Evolutionary conservation across 92 coral and sea anemone genomes (phyloP), one percentile per base, ranked within the genome.

Genomic region (Porites lobata): DNA sequence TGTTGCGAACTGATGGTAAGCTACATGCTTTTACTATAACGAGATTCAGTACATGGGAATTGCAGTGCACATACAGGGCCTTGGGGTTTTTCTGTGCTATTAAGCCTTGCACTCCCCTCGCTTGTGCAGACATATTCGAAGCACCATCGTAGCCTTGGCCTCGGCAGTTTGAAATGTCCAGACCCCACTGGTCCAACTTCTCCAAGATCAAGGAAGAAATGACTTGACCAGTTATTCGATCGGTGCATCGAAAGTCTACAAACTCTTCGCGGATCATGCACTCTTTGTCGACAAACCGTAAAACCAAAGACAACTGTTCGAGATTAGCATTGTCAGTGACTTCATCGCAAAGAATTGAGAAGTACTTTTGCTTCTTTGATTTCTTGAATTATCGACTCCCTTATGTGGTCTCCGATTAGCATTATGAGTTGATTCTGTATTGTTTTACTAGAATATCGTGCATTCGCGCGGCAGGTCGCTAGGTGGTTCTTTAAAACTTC

Each of bases 141-240:
- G 87, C 69, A 22, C 93, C 84, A 50, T 90, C 88, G 50, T 90
- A 87, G 29, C 89, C 94, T 51, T 87, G 94, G n/a, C 91, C 94
- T 32, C 86, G 72, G 71, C 91, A 82, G 75, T 85, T 65, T 32
- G 22, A 20, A 8, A 81, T 72, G 54, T 87, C 77, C 61, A 82
- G 75, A 12, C 72, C 50, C 91, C 85, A 87, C 62, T 82, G 69
- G 22, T 75, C 78, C 6, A 91, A 64, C 72, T 82, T 69, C 65
- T 72, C 89, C 29, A 76, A 29, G 81, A 87, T 91, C 51, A 82
- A 24, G 54, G 1, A 8, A 17, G 77, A 29, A 82, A 29, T 82
- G 1, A 88, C 89, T 62, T 76, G 81, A 24, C 94, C 94, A 47
- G 94, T 87, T 53, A 74, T 87, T 32, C 94, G 68, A 22, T 88